Base-by-base conservation (phyloP, 2,888 invertebrate genomes). In the Amphiduros pacificus region DNA sequence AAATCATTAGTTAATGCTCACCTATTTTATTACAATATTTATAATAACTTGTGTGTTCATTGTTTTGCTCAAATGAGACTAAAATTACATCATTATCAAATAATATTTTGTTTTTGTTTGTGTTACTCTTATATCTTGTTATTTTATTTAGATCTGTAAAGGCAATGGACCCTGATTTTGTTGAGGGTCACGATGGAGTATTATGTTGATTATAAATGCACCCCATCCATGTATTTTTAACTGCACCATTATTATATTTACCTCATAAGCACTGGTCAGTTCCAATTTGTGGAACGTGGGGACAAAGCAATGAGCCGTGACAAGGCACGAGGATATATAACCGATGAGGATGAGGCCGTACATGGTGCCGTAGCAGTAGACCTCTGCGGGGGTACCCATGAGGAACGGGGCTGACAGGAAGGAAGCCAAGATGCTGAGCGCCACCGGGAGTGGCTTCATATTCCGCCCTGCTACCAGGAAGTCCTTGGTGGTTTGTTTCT, bases 311-410 rank as follows among this genome's bases (percentile, higher is more conserved):
- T 75, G 73, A n/a, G 76, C 74, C 5, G 74, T 62, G 61, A 75
- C 62, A 14, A 73, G 91, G 1, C 92, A 91, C 9, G 89, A 91
- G 14, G 92, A 78, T 29, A 93, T 80, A 83, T 93, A 93, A 0
- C 91, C 88, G 40, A 91, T 68, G 77, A 68, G 69, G 14, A 74
- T 68, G 29, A 73, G 64, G 69, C 71, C 68, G 81, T 92, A 94
- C 81, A 93, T 92, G 0, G 91, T 90, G 24, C 94, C 94, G 76
- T 91, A 89, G 72, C 87, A 87, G 80, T 71, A 74, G 17, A 74
- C 68, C 61, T 76, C 76, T 6, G 71, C 70, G 1, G 76, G 76
- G 1, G 72, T 71, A 5, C 76, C 76, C 11, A 77, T 71, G 27
- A 77, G 71, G 26, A 71, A 69, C 51, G 76, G 66, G 20, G 77